Conservation (phyloP, 2,888 invertebrate genomes). For the Erebia aethiops region DNA sequence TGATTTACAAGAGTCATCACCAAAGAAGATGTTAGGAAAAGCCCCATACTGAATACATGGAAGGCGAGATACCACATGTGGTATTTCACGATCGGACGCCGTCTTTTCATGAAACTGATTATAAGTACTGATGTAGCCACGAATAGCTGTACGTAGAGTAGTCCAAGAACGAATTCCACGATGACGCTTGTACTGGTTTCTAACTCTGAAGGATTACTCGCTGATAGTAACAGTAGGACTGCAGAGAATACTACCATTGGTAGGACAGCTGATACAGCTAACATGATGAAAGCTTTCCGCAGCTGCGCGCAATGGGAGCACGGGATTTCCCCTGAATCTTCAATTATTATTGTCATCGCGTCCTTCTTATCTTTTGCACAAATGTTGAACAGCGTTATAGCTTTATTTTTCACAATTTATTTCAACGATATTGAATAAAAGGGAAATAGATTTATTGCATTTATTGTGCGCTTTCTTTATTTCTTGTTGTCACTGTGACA, state of each 20-base stretch:
- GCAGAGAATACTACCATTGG: slow-evolving; percentile 62
- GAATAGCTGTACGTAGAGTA: slow-evolving; percentile 63
- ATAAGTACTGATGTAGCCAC: slow-evolving; percentile 59
- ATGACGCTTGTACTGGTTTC: slow-evolving; percentile 48
- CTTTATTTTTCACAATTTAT: background rate
- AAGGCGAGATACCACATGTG: slow-evolving; percentile 60
- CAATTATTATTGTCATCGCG: slow-evolving; percentile 53
- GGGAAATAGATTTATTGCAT: background rate
- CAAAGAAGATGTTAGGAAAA: slow-evolving; percentile 52
- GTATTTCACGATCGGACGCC: slow-evolving; percentile 53
- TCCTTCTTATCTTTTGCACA: background rate
- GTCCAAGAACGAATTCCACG: slow-evolving; percentile 57
- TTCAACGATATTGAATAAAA: background rate
- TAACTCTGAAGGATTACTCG: slow-evolving; percentile 43
- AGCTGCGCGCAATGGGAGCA: slow-evolving; percentile 57
- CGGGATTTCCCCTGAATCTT: slow-evolving; percentile 55
- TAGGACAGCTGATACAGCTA: slow-evolving; percentile 60
- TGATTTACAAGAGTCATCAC: slow-evolving; percentile 54
- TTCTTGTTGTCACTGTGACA: background rate
- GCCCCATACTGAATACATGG: slow-evolving; percentile 53
- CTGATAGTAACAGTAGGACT: slow-evolving; percentile 51
- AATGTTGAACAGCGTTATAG: background rate
- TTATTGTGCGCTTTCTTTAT: background rate
- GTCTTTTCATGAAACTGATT: slow-evolving; percentile 53
- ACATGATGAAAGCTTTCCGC: slow-evolving; percentile 54